Percentiles rank a stretch among this genome's conserved stretches.
phyloP scores from a whole-genome alignment of 2,888 invertebrate genomes.

The Tenodera sinensis region DNA sequence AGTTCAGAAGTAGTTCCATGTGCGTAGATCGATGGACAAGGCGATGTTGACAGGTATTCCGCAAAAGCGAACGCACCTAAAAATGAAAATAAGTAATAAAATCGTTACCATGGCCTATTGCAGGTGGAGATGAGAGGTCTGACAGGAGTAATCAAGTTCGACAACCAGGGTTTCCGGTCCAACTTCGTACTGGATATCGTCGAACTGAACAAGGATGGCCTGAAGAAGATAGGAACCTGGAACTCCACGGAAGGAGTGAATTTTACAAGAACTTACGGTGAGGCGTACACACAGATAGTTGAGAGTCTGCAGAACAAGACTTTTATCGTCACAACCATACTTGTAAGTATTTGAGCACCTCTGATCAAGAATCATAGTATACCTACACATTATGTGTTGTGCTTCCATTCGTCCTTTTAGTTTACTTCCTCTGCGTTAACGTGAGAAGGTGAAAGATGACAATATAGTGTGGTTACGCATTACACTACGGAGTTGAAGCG shows the following conservation, averaged over 20 bases:
- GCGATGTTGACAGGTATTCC: too few relatives aligned
- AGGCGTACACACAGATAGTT: conserved; percentile 82
- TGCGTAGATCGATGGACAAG: too few relatives aligned
- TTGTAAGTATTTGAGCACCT: conserved; percentile 59
- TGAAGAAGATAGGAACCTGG: conserved; percentile 84
- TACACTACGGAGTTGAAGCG: too few relatives aligned
- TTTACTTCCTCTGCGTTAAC: too few relatives aligned
- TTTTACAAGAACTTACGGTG: conserved; percentile 80
- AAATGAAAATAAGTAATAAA: not conserved
- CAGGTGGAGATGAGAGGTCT: conserved; percentile 91
- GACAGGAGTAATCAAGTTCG: conserved; percentile 89
- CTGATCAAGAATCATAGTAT: too few relatives aligned
- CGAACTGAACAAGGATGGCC: conserved; percentile 78
- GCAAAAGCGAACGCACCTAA: not conserved
- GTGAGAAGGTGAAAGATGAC: too few relatives aligned
- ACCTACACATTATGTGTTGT: too few relatives aligned
- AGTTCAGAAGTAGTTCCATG: too few relatives aligned
- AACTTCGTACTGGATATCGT: conserved; percentile 90
- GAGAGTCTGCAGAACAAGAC: conserved; percentile 90
- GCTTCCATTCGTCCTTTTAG: too few relatives aligned
- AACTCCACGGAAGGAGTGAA: conserved; percentile 84
- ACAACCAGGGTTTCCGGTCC: conserved; percentile 88
- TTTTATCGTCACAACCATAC: conserved; percentile 82
- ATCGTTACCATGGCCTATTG: conserved; percentile 15
- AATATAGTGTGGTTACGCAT: too few relatives aligned